Base-by-base conservation (phyloP, 2,113 vertebrate genomes). In the Brachypteracias leptosomus region DNA sequence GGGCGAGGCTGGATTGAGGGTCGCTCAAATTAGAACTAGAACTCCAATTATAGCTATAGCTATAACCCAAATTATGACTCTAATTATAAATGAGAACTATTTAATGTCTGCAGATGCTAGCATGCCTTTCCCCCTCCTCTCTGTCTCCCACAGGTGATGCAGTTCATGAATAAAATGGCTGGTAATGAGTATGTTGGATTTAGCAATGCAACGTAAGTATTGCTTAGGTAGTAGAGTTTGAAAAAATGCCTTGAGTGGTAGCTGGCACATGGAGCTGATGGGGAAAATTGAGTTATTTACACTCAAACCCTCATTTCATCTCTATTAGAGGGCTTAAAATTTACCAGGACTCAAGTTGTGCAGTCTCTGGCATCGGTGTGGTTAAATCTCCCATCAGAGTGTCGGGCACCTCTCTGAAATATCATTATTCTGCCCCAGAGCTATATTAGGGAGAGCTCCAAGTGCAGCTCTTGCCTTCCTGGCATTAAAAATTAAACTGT, bases 151-250 rank as follows among this genome's bases (percentile, higher is more conserved):
- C 97, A 99, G 99, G 99, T 99, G 93, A 99, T 99, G 99, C 99
- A 99, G 88, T 99, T 99, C 97, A 99, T 99, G 98, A 99, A 99
- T 98, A 99, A 99, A 97, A 98, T 99, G 98, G 99, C 99, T 89
- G 99, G 99, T 95, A 99, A 99, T 89, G 99, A 99, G 92, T 99
- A 99, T 91, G 99, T 99, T 82, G 99, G 99, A 93, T 99, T 99
- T 98, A 99, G 98, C 98, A 99, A 99, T 95, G 99, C 99, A 83
- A 99, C 99, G 99, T 99, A 97, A 99, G 99, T 99, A 42, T 83
- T 28, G 72, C 63, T 91, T 98, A n/a, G n/a, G n/a, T n/a, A n/a
- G n/a, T n/a, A n/a, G n/a, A n/a, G n/a, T n/a, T n/a, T n/a, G n/a
- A n/a, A n/a, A n/a, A 81, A 68, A 44, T 47, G 10, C 11, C 46